phyloP scores from a whole-genome alignment of 2,797 vertebrate species.

The Chloroceryle inda region DNA sequence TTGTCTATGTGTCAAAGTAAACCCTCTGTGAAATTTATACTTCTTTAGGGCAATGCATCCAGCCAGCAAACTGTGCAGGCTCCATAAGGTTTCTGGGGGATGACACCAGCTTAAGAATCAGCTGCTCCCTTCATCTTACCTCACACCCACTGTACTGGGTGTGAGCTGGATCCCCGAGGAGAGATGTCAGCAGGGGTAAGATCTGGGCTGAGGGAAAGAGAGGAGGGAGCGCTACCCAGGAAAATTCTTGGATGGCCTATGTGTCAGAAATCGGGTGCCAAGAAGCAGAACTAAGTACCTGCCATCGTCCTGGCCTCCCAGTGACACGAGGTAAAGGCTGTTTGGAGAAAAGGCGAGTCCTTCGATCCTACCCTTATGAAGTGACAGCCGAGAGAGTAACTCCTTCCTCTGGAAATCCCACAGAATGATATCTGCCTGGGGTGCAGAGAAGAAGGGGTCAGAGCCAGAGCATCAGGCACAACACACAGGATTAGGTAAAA shows the following conservation, averaged over 20 bases:
- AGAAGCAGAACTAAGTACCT: slow-evolving; percentile 78
- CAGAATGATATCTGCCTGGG: slow-evolving; percentile 89
- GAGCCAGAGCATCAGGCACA: not conserved
- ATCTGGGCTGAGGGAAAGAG: not conserved
- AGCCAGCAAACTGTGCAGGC: not conserved
- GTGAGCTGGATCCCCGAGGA: not conserved
- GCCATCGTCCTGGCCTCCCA: slow-evolving; percentile 92
- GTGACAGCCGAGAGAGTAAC: slow-evolving; percentile 82
- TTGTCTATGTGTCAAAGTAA: not conserved
- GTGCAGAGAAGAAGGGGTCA: not conserved
- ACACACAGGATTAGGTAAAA: not conserved
- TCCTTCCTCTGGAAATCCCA: slow-evolving; percentile 87
- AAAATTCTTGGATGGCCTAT: not conserved
- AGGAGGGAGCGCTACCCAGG: not conserved
- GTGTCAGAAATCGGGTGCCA: not conserved
- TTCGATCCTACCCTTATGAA: slow-evolving; percentile 91
- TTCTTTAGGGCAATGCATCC: not conserved
- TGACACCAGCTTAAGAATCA: not conserved
- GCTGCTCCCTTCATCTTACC: not conserved
- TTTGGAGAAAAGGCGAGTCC: slow-evolving; percentile 89
- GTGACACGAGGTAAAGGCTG: slow-evolving; percentile 88
- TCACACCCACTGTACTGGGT: accelerated
- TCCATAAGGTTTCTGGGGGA: not conserved
- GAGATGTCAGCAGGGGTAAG: not conserved
- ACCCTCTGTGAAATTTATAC: not conserved